These are phyloP conservation scores for Octodonta nipae DNA, from an alignment of 2,888 invertebrate species.

Conservation along the genomic window DNA sequence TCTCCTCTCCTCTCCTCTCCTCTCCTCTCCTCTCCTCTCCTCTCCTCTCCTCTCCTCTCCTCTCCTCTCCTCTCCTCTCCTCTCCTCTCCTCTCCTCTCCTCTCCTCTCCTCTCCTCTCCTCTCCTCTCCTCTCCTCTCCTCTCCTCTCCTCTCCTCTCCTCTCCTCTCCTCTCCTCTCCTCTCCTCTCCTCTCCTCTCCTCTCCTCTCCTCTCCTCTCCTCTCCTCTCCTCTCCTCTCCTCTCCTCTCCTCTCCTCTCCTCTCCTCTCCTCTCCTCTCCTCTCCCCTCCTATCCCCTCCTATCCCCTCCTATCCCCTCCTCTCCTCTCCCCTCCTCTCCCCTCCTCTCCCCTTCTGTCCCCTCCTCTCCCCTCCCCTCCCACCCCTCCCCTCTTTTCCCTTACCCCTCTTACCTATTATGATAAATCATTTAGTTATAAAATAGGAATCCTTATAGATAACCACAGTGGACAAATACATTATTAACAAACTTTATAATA, in stretches of 20 bases:
- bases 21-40: too few species aligned
- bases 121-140: slow-evolving; percentile 5
- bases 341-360: not conserved
- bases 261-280: not conserved
- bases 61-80: too few species aligned
- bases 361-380: too few species aligned
- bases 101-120: not conserved
- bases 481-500: too few species aligned
- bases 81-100: not conserved
- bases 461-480: too few species aligned
- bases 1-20: too few species aligned
- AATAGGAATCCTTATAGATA: too few species aligned
- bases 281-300: too few species aligned
- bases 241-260: slow-evolving; percentile 1
- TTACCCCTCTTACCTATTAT: too few species aligned
- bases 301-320: too few species aligned
- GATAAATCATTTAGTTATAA: too few species aligned
- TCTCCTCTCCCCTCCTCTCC: not conserved
- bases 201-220: not conserved
- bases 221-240: slow-evolving; percentile 2
- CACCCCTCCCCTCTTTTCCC: not conserved
- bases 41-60: too few species aligned
- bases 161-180: slow-evolving; percentile 2
- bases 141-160: slow-evolving; percentile 5
- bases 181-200: slow-evolving; percentile 1